Conservation (phyloP, 2,888 invertebrate genomes). For the Hoplodrina ambigua region DNA sequence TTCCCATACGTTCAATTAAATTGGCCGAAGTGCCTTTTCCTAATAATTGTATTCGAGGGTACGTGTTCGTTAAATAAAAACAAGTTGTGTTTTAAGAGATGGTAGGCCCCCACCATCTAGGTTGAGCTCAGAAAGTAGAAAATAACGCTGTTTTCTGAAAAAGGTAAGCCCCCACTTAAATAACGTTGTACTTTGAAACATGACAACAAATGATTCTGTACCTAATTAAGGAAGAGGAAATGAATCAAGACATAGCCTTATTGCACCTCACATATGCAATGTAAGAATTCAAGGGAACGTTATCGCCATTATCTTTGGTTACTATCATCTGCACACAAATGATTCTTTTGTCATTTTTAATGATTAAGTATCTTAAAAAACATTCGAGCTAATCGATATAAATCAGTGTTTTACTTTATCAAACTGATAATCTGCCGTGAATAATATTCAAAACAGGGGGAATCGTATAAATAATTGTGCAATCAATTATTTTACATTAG, state of each 20-base stretch:
- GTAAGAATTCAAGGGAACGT: constrained; percentile 15
- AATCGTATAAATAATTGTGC: constrained; percentile 70
- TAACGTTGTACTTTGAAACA: no score
- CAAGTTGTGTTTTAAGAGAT: no score
- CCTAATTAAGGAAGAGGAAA: background rate
- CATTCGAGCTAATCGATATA: constrained; percentile 62
- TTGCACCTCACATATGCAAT: constrained; percentile 30
- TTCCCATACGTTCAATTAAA: no score
- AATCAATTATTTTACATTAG: constrained; percentile 60
- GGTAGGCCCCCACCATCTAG: no score
- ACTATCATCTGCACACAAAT: constrained; percentile 10
- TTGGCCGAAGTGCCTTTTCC: no score
- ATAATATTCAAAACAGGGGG: constrained; percentile 58
- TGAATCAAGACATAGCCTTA: background rate
- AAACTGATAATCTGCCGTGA: constrained; percentile 62
- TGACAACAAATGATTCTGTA: background rate
- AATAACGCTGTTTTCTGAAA: no score
- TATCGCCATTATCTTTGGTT: constrained; percentile 17
- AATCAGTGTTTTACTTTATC: constrained; percentile 66
- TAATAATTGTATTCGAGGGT: no score
- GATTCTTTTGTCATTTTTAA: constrained; percentile 40
- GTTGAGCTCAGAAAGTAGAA: no score
- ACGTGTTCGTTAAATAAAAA: no score
- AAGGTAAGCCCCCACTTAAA: no score
- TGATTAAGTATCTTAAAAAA: constrained; percentile 23